phyloP scores from a whole-genome alignment of 92 coral and sea anemone species.

The Palythoa caribaeorum region DNA sequence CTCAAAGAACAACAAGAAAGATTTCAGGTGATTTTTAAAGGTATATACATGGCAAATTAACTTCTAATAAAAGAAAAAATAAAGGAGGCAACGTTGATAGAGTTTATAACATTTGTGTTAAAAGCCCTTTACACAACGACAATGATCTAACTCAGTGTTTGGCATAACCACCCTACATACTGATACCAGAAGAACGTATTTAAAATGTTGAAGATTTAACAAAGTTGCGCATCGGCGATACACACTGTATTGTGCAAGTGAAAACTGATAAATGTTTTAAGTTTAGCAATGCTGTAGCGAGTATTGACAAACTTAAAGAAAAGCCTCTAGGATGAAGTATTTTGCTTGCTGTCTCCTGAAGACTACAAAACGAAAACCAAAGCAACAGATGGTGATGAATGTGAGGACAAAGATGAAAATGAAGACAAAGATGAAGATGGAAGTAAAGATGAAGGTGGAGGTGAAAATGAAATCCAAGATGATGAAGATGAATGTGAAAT shows the following conservation, averaged over 20 bases:
- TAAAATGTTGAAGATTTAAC: background rate
- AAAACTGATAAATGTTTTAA: background rate
- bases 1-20: too few species aligned
- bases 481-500: background rate
- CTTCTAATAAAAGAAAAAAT: too few species aligned
- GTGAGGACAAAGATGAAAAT: background rate
- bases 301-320: background rate
- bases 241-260: background rate
- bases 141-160: slow-evolving; percentile 4
- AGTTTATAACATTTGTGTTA: slow-evolving; percentile 9
- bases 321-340: background rate
- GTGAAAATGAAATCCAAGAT: background rate
- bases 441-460: background rate
- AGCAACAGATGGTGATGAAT: background rate
- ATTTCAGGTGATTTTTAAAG: too few species aligned
- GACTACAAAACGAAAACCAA: background rate
- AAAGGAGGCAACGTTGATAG: background rate
- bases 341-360: background rate
- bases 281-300: slow-evolving; percentile 3
- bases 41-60: too few species aligned
- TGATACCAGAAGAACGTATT: background rate
- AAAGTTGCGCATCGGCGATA: background rate
- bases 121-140: slow-evolving; percentile 25
- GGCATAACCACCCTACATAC: background rate
- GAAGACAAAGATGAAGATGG: background rate